Percentiles rank a stretch among this genome's conserved stretches.
These are phyloP conservation scores for Vanessa atalanta DNA, from an alignment of 1,140 invertebrate genomes.

Conservation along the genomic window DNA sequence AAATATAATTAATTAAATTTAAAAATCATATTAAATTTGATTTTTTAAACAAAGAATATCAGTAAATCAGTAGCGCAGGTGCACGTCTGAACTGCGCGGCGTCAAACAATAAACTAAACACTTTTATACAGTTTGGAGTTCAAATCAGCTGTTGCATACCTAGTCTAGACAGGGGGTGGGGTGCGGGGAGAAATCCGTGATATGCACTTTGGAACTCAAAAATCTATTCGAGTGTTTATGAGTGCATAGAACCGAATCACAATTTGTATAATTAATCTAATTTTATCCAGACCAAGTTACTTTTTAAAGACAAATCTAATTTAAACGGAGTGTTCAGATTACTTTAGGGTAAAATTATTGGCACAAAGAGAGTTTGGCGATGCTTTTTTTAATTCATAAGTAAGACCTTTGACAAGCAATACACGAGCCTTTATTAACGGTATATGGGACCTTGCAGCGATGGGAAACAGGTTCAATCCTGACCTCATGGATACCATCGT, in stretches of 20 bases:
- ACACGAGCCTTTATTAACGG: no score
- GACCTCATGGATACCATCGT: no score
- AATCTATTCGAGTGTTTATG: slow-evolving; percentile 14
- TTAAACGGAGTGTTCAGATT: no score
- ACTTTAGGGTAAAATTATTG: no score
- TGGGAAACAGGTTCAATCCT: no score
- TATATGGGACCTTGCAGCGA: no score
- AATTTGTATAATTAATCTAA: background rate
- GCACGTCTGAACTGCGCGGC: slow-evolving; percentile 42
- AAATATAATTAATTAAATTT: no score
- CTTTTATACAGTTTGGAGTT: slow-evolving; percentile 22
- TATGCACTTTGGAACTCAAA: slow-evolving; percentile 21
- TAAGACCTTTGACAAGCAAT: no score
- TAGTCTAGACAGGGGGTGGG: slow-evolving; percentile 53
- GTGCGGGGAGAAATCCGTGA: slow-evolving; percentile 22
- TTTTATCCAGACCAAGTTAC: background rate
- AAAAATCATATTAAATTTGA: no score
- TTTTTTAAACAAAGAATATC: background rate
- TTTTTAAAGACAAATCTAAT: background rate
- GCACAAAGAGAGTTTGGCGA: no score
- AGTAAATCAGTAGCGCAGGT: slow-evolving; percentile 18
- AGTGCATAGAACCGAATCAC: slow-evolving; percentile 13
- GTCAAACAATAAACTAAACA: slow-evolving; percentile 44
- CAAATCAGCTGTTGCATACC: slow-evolving; percentile 51
- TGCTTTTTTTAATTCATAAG: no score